phyloP scores from a whole-genome alignment of 1,140 invertebrate genomes.

The Eufriesea mexicana region DNA sequence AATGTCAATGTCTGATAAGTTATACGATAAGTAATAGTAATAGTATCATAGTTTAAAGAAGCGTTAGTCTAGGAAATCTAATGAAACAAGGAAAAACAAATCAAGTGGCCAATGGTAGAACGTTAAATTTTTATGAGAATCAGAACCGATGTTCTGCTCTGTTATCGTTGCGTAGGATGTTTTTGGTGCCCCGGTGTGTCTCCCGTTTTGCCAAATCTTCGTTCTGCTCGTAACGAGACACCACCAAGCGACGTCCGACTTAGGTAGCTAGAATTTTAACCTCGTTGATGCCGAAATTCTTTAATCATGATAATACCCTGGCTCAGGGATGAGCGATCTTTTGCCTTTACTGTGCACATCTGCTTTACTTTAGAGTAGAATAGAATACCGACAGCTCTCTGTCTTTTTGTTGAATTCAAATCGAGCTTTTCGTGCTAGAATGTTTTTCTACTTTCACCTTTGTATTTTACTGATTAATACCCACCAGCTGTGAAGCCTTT shows the following conservation, averaged over 20 bases:
- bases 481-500: neutral
- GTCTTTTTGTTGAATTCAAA: neutral
- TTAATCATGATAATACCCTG: conserved; percentile 44
- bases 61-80: neutral
- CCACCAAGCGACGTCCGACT: conserved; percentile 32
- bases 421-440: neutral
- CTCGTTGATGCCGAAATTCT: conserved; percentile 40
- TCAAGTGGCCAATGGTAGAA: neutral
- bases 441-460: neutral
- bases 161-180: conserved; percentile 42
- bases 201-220: conserved; percentile 54
- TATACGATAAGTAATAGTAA: neutral
- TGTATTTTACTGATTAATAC: neutral
- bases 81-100: neutral
- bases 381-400: neutral
- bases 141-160: conserved; percentile 1
- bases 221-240: conserved; percentile 26
- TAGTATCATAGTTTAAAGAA: neutral
- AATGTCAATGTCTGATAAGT: neutral
- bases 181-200: conserved; percentile 51
- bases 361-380: neutral
- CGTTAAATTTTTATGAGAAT: neutral
- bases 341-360: neutral
- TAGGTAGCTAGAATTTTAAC: conserved; percentile 49
- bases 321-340: conserved; percentile 32